Evolutionary conservation across 2,797 vertebrate species (phyloP).

Genomic region (Sebastolobus alascanus): DNA sequence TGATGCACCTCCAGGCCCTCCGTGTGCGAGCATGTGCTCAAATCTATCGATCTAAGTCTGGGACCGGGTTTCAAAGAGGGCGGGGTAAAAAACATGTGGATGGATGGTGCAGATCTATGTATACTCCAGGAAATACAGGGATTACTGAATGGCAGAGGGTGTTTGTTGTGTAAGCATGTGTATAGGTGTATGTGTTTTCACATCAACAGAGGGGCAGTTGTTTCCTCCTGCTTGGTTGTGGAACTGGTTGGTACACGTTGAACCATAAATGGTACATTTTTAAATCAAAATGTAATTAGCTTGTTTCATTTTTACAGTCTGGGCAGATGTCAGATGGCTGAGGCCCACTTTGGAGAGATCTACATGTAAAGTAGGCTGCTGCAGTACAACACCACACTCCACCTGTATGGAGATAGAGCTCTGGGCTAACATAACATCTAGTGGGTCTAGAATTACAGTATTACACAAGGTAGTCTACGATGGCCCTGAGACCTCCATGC

Average conservation of each 20-base stretch:
- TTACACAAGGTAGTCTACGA: background rate
- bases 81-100: conserved; percentile 16
- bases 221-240: conserved; percentile 14
- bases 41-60: conserved; percentile 25
- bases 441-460: too few relatives aligned
- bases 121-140: conserved; percentile 66
- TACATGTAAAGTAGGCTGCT: conserved; percentile 2
- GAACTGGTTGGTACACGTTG: conserved; percentile 41
- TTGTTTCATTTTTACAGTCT: conserved; percentile 34
- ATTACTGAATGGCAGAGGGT: conserved; percentile 55
- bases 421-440: conserved; percentile 1
- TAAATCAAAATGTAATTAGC: conserved; percentile 39
- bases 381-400: conserved; percentile 2
- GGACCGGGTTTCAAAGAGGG: conserved; percentile 30
- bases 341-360: conserved; percentile 23
- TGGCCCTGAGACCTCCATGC: background rate
- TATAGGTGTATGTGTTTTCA: conserved; percentile 62
- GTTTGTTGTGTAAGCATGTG: conserved; percentile 72
- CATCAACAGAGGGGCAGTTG: conserved; percentile 66
- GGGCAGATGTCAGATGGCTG: conserved; percentile 54
- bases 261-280: conserved; percentile 1
- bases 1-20: conserved; percentile 22
- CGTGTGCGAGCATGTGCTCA: conserved; percentile 31
- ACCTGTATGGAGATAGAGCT: conserved; percentile 29
- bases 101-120: conserved; percentile 2